phyloP scores from a whole-genome alignment of 2,113 vertebrate species.

The Phalacrocorax aristotelis region DNA sequence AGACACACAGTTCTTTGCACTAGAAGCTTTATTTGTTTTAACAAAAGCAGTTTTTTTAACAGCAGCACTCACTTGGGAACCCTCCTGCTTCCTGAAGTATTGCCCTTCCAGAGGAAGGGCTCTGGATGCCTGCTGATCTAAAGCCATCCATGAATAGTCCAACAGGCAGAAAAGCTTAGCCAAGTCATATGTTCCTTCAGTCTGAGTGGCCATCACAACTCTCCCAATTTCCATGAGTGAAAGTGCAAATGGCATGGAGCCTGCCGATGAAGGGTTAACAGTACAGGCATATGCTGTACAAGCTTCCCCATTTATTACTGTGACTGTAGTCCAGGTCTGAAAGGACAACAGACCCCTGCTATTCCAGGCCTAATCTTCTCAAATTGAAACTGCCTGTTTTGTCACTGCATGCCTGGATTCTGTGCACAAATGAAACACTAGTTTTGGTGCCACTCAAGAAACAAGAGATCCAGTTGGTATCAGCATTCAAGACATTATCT shows the following conservation, averaged over 20 bases:
- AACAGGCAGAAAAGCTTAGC: background rate
- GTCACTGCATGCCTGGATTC: background rate
- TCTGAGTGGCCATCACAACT: background rate
- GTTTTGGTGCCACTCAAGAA: background rate
- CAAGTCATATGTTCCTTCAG: background rate
- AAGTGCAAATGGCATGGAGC: background rate
- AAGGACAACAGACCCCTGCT: background rate
- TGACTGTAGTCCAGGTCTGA: background rate
- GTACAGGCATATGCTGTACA: background rate
- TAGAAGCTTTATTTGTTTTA: constrained; percentile 53
- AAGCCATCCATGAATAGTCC: background rate
- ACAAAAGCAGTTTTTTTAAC: background rate
- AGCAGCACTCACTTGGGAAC: background rate
- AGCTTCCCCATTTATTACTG: constrained; percentile 11
- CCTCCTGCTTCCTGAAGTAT: background rate
- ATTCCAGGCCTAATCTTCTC: background rate
- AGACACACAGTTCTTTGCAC: background rate
- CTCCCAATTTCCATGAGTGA: rapidly evolving
- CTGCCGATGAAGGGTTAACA: background rate
- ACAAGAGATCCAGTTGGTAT: background rate
- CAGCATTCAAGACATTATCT: background rate
- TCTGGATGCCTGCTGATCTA: background rate
- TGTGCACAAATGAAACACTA: background rate
- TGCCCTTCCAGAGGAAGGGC: background rate
- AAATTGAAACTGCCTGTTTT: background rate